Percentiles rank a stretch among this genome's conserved stretches.
phyloP scores from a whole-genome alignment of 2,888 invertebrate species.

The Sphaeridia pumilis region DNA sequence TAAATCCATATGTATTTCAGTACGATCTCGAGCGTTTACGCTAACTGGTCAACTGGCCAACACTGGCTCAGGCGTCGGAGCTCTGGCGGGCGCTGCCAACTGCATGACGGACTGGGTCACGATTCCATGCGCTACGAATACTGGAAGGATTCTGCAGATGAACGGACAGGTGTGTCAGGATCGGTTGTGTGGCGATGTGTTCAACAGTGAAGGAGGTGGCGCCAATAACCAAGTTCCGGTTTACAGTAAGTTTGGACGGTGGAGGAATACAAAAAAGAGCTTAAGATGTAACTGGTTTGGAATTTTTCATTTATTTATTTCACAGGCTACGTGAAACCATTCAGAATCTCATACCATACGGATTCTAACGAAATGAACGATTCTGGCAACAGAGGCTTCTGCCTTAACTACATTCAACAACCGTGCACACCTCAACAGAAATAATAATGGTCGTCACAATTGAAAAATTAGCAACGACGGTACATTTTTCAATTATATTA shows the following conservation, averaged over 20 bases:
- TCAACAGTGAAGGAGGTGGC: slow-evolving; percentile 56
- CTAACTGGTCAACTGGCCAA: slow-evolving; percentile 63
- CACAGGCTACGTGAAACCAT: slow-evolving; percentile 67
- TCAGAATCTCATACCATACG: slow-evolving; percentile 63
- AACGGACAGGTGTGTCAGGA: slow-evolving; percentile 56
- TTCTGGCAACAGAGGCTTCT: slow-evolving; percentile 60
- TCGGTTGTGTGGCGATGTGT: slow-evolving; percentile 68
- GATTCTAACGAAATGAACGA: slow-evolving; percentile 65
- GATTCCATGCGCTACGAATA: slow-evolving; percentile 63
- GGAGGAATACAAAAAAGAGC: no score
- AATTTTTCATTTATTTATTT: slow-evolving; percentile 19
- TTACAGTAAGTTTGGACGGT: slow-evolving; percentile 56
- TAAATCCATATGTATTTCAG: slow-evolving; percentile 37
- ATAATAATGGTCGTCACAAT: background rate
- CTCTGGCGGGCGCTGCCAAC: slow-evolving; percentile 47
- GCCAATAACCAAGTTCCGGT: slow-evolving; percentile 53
- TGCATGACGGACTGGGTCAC: slow-evolving; percentile 69
- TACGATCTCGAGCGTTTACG: slow-evolving; percentile 61
- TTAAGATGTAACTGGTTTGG: background rate
- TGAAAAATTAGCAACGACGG: background rate
- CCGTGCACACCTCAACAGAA: slow-evolving; percentile 51
- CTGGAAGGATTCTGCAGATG: slow-evolving; percentile 46
- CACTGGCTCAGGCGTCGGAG: slow-evolving; percentile 52
- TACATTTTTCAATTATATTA: no score
- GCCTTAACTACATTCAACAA: slow-evolving; percentile 70